Conservation (phyloP, 2,888 invertebrate species). For the Nomada ferruginata region DNA sequence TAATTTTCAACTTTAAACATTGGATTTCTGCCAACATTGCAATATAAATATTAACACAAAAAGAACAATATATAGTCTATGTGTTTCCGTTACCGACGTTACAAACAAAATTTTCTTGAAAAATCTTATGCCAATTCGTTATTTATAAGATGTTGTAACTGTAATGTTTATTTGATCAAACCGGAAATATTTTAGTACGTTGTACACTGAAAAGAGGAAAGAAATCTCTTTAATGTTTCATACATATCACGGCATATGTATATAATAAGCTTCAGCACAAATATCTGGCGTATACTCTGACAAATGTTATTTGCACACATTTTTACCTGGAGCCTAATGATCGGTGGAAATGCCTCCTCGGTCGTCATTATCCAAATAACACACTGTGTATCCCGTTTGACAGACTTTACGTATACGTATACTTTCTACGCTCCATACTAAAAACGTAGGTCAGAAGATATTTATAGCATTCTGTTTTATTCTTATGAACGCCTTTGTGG, state of each 20-base stretch:
- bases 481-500: conserved; percentile 61
- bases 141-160: neutral
- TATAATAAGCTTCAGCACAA: conserved; percentile 19
- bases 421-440: conserved; percentile 73
- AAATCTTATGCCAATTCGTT: neutral
- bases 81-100: neutral
- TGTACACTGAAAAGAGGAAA: conserved; percentile 6
- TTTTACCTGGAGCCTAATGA: conserved; percentile 76
- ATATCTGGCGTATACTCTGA: conserved; percentile 4
- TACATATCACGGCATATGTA: neutral
- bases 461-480: conserved; percentile 76
- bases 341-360: conserved; percentile 76
- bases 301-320: conserved; percentile 49
- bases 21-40: conserved; percentile 65
- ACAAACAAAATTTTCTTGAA: neutral
- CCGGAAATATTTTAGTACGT: conserved; percentile 5
- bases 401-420: conserved; percentile 73
- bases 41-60: conserved; percentile 20
- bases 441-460: conserved; percentile 76
- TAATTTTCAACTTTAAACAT: conserved; percentile 55
- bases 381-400: conserved; percentile 76
- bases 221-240: neutral
- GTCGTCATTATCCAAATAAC: conserved; percentile 78
- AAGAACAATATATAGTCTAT: conserved; percentile 4
- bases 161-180: neutral